Percentiles rank a stretch among this genome's conserved stretches.
These are phyloP conservation scores for Borostomias antarcticus DNA, from an alignment of 2,797 vertebrate genomes.

Conservation along the genomic window DNA sequence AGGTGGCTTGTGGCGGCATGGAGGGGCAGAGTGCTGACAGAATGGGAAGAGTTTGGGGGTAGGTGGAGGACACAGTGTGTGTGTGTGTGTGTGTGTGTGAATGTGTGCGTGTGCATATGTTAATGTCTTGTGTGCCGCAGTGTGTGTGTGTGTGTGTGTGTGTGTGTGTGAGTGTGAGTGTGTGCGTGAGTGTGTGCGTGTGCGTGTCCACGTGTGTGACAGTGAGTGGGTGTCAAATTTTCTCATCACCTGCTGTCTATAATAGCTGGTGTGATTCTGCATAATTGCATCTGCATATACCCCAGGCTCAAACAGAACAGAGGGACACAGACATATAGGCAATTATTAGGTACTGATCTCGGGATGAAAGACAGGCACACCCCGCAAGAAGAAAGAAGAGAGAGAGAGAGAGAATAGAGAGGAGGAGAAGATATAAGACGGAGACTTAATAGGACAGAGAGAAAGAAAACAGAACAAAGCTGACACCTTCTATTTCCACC, in stretches of 20 bases:
- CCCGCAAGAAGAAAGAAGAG: neutral
- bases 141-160: neutral
- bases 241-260: neutral
- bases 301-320: neutral
- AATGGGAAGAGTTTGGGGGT: neutral
- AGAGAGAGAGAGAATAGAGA: neutral
- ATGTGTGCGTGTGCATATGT: neutral
- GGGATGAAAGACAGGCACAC: neutral
- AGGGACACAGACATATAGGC: neutral
- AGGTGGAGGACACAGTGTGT: conserved; percentile 1
- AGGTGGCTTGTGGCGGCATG: neutral
- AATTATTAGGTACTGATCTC: neutral
- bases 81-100: conserved; percentile 13
- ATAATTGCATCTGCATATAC: neutral
- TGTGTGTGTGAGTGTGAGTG: neutral
- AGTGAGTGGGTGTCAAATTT: neutral
- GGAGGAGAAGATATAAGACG: too few species aligned
- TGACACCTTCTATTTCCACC: conserved; percentile 9
- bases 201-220: neutral
- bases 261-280: neutral
- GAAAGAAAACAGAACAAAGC: conserved; percentile 12
- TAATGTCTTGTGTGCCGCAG: conserved; percentile 10
- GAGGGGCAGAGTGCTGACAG: neutral
- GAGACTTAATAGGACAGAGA: neutral
- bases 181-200: conserved; percentile 8